Percentiles rank a stretch among this genome's conserved stretches.
Evolutionary conservation across 2,888 invertebrate genomes (phyloP).

Genomic region (Laothoe populi): DNA sequence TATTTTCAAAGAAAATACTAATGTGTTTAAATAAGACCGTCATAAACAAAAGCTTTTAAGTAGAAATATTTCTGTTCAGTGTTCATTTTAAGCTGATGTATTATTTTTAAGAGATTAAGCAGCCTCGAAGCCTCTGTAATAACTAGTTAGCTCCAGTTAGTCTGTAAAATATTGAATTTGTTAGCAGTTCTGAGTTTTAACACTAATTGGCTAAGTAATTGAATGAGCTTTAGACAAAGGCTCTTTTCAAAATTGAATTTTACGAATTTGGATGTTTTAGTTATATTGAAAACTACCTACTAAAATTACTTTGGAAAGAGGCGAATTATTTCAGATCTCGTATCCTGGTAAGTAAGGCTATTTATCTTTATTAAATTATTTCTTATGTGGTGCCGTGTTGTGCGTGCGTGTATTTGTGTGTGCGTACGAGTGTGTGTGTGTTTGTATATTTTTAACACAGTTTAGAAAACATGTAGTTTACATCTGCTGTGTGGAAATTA

Average conservation of each 20-base stretch:
- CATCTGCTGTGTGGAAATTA: too few relatives aligned
- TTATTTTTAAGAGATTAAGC: background rate
- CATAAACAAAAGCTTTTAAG: background rate
- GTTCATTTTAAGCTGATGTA: background rate
- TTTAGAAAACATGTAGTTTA: too few relatives aligned
- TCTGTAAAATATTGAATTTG: constrained; percentile 9
- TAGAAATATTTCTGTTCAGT: background rate
- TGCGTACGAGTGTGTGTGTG: too few relatives aligned
- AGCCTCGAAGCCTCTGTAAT: background rate
- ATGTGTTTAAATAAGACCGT: background rate
- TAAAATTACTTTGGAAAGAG: background rate
- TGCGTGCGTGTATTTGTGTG: too few relatives aligned
- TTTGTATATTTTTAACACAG: too few relatives aligned
- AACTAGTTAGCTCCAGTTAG: constrained; percentile 5
- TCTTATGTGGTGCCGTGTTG: too few relatives aligned
- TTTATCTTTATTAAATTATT: too few relatives aligned
- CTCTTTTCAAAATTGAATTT: constrained; percentile 6
- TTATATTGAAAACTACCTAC: background rate
- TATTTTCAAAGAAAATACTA: background rate
- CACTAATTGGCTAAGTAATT: constrained; percentile 18
- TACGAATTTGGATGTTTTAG: background rate
- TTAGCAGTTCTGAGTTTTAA: constrained; percentile 8
- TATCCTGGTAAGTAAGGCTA: too few relatives aligned
- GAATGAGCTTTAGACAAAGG: constrained; percentile 5
- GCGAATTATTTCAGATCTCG: background rate